Percentiles rank a stretch among this genome's conserved stretches.
Conservation (phyloP, 2,113 vertebrate genomes). For the Atrichornis clamosus region DNA sequence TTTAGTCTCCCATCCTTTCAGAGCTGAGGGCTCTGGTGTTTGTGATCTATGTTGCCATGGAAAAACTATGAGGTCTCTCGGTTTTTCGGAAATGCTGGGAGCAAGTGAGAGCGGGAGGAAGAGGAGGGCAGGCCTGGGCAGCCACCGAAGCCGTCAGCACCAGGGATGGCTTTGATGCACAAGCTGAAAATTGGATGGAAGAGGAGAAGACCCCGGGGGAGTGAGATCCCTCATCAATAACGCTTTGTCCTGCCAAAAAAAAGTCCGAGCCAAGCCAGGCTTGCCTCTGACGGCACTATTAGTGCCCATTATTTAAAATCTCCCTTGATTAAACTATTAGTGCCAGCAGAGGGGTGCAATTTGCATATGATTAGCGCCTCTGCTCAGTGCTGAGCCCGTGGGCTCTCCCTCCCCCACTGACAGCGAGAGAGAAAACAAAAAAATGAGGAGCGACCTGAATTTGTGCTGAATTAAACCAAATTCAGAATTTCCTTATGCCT, state of each 20-base stretch:
- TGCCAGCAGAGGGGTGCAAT: conserved; percentile 30
- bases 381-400: not conserved
- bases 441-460: not conserved
- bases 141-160: not conserved
- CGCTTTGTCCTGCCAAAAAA: not conserved
- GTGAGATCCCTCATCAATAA: not conserved
- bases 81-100: not conserved
- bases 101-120: not conserved
- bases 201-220: not conserved
- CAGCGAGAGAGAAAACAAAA: rapidly evolving
- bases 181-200: not conserved
- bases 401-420: conserved; percentile 10
- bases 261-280: not conserved
- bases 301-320: conserved; percentile 43
- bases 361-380: conserved; percentile 39
- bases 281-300: not conserved
- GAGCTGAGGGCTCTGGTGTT: not conserved
- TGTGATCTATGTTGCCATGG: conserved; percentile 29
- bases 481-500: not conserved
- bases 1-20: not conserved
- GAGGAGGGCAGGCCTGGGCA: not conserved
- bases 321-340: conserved; percentile 55
- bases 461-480: not conserved
- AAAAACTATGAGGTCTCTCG: not conserved
- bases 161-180: not conserved